Percentiles rank a stretch among this genome's conserved stretches.
phyloP scores from a whole-genome alignment of 2,797 vertebrate genomes.

The Crax fasciolata region DNA sequence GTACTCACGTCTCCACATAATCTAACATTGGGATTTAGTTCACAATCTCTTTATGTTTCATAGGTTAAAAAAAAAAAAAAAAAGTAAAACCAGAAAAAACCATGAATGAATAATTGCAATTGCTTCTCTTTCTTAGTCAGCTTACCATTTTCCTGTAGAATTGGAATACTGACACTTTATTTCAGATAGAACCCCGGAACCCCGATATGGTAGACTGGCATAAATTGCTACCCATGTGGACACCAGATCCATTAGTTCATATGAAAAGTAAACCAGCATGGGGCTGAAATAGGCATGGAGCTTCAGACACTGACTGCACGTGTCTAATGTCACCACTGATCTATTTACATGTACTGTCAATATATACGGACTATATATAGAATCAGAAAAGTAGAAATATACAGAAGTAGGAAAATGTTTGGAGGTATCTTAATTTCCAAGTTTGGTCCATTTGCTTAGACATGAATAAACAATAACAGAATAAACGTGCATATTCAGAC shows the following conservation, averaged over 20 bases:
- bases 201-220: background rate
- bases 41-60: background rate
- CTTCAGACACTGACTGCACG: background rate
- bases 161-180: background rate
- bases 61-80: background rate
- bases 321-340: constrained; percentile 25
- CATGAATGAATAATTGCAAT: background rate
- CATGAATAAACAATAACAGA: background rate
- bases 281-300: background rate
- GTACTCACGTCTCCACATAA: background rate
- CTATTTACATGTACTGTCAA: background rate
- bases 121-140: background rate
- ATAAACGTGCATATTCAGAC: background rate
- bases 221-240: background rate
- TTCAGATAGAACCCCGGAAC: background rate
- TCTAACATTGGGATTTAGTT: background rate
- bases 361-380: background rate
- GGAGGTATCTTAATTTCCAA: background rate
- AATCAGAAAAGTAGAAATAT: background rate
- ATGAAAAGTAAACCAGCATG: constrained; percentile 19
- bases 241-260: background rate
- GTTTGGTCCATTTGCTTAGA: background rate
- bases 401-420: background rate
- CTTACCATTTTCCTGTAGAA: background rate
- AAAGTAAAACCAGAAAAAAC: background rate